phyloP scores from a whole-genome alignment of 92 coral and sea anemone genomes.

The Pocillopora grandis region DNA sequence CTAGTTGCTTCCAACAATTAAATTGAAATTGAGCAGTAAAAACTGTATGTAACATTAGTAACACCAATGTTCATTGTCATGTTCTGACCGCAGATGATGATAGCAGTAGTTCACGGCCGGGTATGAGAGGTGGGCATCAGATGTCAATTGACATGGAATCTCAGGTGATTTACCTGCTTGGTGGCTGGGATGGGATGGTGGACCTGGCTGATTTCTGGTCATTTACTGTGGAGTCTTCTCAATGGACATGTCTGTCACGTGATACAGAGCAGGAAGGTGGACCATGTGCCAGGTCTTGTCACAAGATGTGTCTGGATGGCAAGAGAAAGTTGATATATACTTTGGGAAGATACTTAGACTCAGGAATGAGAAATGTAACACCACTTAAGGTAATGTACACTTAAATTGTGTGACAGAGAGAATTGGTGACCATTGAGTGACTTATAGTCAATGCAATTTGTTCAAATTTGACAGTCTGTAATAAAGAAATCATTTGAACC shows the following conservation, averaged over 20 bases:
- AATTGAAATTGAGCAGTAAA: too few species aligned
- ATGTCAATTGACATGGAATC: constrained; percentile 94
- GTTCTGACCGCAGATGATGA: constrained; percentile 19
- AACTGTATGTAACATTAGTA: too few species aligned
- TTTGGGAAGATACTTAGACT: constrained; percentile 93
- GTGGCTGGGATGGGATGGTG: constrained; percentile 98
- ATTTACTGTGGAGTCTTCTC: constrained; percentile 66
- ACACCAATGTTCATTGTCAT: too few species aligned
- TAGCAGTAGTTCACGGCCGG: constrained; percentile 64
- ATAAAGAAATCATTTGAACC: too few species aligned
- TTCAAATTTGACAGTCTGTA: too few species aligned
- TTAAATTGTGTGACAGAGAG: too few species aligned
- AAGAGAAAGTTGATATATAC: constrained; percentile 87
- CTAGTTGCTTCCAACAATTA: too few species aligned
- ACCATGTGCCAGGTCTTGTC: constrained; percentile 97
- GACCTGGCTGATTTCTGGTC: constrained; percentile 97
- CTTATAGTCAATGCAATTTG: too few species aligned
- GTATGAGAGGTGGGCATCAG: constrained; percentile 99
- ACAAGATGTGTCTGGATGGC: constrained; percentile 91
- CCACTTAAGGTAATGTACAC: constrained; percentile 79
- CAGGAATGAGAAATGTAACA: constrained; percentile 76
- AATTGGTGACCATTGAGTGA: too few species aligned
- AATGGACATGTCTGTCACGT: constrained; percentile 84
- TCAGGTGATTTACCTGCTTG: constrained; percentile 83
- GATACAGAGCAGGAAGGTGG: constrained; percentile 97